A percentile compares a stretch with the other conserved stretches of the same genome.
These are phyloP conservation scores for Choloepus hoffmanni DNA, from an alignment of 2,113 vertebrate genomes.

Conservation along the genomic window DNA sequence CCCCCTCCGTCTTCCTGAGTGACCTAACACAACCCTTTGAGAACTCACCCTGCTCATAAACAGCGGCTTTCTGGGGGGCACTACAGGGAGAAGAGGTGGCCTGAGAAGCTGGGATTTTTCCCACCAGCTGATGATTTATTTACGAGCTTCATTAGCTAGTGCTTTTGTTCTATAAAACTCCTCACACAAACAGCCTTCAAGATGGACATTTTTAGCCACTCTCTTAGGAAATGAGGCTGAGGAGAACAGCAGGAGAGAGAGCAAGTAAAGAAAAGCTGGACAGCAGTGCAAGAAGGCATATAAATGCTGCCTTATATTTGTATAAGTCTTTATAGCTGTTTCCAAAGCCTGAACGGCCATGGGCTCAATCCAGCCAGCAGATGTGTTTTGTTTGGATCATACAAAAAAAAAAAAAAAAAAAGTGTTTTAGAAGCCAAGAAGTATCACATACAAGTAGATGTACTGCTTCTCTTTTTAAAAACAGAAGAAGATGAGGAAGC, in stretches of 20 bases:
- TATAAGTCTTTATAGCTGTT: not conserved
- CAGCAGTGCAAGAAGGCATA: not conserved
- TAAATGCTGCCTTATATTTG: slow-evolving; percentile 20
- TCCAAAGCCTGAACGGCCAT: slow-evolving; percentile 41
- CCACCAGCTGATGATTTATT: slow-evolving; percentile 70
- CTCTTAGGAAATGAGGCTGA: slow-evolving; percentile 40
- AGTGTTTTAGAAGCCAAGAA: slow-evolving; percentile 42
- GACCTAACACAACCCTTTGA: slow-evolving; percentile 1
- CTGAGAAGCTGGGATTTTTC: slow-evolving; percentile 5
- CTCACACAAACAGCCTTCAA: not conserved
- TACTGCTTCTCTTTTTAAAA: not conserved
- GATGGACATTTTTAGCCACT: not conserved
- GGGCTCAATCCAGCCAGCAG: not conserved
- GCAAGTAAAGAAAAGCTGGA: not conserved
- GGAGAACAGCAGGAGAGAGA: not conserved
- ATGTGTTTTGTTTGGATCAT: slow-evolving; percentile 68
- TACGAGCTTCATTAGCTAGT: slow-evolving; percentile 49
- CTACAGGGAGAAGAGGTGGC: not conserved
- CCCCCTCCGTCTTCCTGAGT: not conserved
- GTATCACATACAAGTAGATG: slow-evolving; percentile 58
- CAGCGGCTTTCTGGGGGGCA: not conserved
- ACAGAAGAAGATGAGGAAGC: not conserved
- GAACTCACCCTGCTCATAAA: not conserved
- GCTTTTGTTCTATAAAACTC: slow-evolving; percentile 45
- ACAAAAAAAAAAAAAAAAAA: not conserved